Evolutionary conservation across 1,140 invertebrate species (phyloP), one percentile per base, ranked within the genome.

Genomic region (Achatina immaculata): DNA sequence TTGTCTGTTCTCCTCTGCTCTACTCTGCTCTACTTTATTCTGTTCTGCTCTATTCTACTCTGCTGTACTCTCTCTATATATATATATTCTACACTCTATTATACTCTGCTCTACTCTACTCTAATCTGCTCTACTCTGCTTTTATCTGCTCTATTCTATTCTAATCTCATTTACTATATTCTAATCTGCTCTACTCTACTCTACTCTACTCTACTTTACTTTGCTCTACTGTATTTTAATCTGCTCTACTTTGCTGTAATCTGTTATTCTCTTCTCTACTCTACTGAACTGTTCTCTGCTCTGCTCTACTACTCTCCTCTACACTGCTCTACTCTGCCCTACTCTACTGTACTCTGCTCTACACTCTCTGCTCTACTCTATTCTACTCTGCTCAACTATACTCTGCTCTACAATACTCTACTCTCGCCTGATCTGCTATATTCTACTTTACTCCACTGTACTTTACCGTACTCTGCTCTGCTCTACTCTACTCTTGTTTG

Each of bases 291-390:
- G 7, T 65, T 11, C 31, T 28, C n/a, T 65, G n/a, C 62, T 65
- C n/a, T 65, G n/a, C 31, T 28, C 62, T 65, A 65, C 62, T 65
- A 65, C 31, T 28, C n/a, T 65, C 7, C n/a, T 65, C n/a, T 65
- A 65, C 62, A 11, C 62, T 65, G n/a, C 31, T 28, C 62, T 65
- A 65, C 31, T 65, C 62, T 65, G n/a, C 62, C n/a, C n/a, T 65
- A 65, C 31, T 65, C n/a, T 65, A 65, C 31, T 28, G 7, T 65
- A 65, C 62, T 65, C 62, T 65, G n/a, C n/a, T 65, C 9, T 65
- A 65, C 31, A 11, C n/a, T 65, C 7, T 65, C 24, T 34, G 19
- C 45, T 48, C 19, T 48, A 48, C 45, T 48, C 19, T 65, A 65
- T 24, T 65, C 62, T 65, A 65, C 62, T 65, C 62, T 65, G n/a